A percentile compares a stretch with the other conserved stretches of the same genome.
Evolutionary conservation across 2,797 vertebrate genomes (phyloP).

Genomic region (Hydrolagus colliei): DNA sequence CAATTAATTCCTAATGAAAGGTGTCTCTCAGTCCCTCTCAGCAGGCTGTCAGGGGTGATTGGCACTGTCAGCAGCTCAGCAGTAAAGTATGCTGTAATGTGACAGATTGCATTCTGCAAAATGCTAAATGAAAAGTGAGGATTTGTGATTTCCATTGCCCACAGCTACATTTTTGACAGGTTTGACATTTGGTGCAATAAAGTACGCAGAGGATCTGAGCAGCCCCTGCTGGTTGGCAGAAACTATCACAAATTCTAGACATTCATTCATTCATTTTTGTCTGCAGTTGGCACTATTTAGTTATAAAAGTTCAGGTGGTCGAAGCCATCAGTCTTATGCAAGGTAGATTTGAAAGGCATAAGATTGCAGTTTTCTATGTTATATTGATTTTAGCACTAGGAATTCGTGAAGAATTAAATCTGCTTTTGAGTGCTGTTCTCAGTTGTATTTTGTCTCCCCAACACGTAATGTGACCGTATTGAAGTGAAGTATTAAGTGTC

Average conservation of each 20-base stretch:
- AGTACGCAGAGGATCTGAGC: not conserved
- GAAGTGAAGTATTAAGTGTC: not conserved
- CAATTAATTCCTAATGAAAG: constrained; percentile 64
- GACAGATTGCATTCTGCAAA: constrained; percentile 54
- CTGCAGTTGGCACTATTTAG: not conserved
- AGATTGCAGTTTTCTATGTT: not conserved
- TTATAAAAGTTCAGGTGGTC: not conserved
- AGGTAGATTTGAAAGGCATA: not conserved
- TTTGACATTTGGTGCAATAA: constrained; percentile 17
- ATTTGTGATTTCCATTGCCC: constrained; percentile 50
- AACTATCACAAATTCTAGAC: not conserved
- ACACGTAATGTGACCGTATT: not conserved
- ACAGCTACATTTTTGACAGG: constrained; percentile 45
- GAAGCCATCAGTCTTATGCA: not conserved
- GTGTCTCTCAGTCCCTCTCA: constrained; percentile 48
- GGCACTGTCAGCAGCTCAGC: constrained; percentile 52
- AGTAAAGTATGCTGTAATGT: constrained; percentile 53
- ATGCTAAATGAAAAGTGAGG: constrained; percentile 44
- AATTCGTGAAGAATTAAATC: not conserved
- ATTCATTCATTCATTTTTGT: not conserved
- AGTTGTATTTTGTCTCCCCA: not conserved
- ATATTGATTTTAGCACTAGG: not conserved
- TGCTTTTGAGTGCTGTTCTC: not conserved
- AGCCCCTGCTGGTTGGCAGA: not conserved
- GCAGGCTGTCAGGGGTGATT: constrained; percentile 39